These are phyloP conservation scores for Listronotus oregonensis DNA, from an alignment of 1,140 invertebrate species.

Conservation along the genomic window DNA sequence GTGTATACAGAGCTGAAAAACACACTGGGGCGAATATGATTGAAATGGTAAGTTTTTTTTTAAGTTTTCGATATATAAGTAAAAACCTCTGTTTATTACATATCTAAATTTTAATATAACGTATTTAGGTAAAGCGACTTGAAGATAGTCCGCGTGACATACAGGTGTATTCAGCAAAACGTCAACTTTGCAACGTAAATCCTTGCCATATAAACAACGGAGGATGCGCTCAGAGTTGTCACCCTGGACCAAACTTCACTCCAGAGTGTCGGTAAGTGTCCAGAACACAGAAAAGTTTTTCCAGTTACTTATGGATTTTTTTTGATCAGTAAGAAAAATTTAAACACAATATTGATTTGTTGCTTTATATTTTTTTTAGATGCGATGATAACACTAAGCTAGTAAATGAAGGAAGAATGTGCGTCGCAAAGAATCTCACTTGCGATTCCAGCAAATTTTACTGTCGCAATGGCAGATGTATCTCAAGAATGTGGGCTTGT, in stretches of 20 bases:
- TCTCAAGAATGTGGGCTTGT: constrained; percentile 94
- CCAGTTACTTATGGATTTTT: no score
- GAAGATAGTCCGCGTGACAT: constrained; percentile 91
- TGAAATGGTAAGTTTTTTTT: constrained; percentile 73
- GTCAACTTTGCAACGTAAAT: constrained; percentile 83
- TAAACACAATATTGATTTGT: no score
- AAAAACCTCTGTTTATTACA: not conserved
- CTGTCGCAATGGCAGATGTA: constrained; percentile 93
- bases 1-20: constrained; percentile 95
- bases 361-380: constrained; percentile 19
- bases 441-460: constrained; percentile 91
- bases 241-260: constrained; percentile 81
- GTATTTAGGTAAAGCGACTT: constrained; percentile 67
- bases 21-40: constrained; percentile 94
- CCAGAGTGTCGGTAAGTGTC: constrained; percentile 72
- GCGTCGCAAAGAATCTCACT: constrained; percentile 83
- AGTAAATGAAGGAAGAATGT: constrained; percentile 92
- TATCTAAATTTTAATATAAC: not conserved
- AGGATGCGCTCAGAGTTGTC: constrained; percentile 94
- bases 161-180: constrained; percentile 80
- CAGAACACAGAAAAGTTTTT: no score
- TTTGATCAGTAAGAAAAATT: no score
- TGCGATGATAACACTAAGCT: constrained; percentile 85
- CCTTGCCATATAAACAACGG: constrained; percentile 92
- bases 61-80: not conserved